Evolutionary conservation across 2,113 vertebrate species (phyloP), one percentile per base, ranked within the genome.

Genomic region (Leuciscus idus): DNA sequence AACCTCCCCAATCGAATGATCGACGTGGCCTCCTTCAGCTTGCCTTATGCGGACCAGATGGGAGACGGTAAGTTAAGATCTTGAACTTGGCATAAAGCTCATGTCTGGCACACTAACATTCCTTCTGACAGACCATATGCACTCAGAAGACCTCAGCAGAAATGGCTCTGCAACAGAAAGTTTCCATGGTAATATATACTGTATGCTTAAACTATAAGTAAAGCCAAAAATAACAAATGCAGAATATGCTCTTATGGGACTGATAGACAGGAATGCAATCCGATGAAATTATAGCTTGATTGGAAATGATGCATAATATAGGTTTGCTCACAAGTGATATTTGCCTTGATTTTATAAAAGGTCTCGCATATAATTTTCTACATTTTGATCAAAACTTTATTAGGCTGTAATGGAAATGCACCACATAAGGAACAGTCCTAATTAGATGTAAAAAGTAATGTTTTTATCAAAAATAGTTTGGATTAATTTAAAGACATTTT

Each of bases 1-100:
- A 99, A 99, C 93, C 96, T 99, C 66, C 97, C 97, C 90, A 99
- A 99, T 90, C 94, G 97, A 19, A 99, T 99, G 98, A 97, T 99
- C 0, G 98, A 99, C 1, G 95, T 97, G 92, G 97, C 96, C 3
- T 94, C 97, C 84, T 99, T 99, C 91, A 99, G 97, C 86, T 95
- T 99, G 85, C 97, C 98, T 30, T 99, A 98, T 89, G 90, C 96
- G 0, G 98, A 99, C 87, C 97, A 98, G 66, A 98, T 99, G 97
- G 98, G 98, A 30, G 98, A 99, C 0, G 97, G 98, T 99, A 89
- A 95, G 97, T 93, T 75, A 6, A 70, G 43, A 84, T 62, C 13
- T 73, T 23, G 15, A 33, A 26, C 74, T 80, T 81, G 33, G 30
- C 33, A 11, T 68, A 5, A n/a, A 78, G 84, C 13, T 66, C 80